Conservation (phyloP, 2,797 vertebrate species). For the Rallus crepitans region DNA sequence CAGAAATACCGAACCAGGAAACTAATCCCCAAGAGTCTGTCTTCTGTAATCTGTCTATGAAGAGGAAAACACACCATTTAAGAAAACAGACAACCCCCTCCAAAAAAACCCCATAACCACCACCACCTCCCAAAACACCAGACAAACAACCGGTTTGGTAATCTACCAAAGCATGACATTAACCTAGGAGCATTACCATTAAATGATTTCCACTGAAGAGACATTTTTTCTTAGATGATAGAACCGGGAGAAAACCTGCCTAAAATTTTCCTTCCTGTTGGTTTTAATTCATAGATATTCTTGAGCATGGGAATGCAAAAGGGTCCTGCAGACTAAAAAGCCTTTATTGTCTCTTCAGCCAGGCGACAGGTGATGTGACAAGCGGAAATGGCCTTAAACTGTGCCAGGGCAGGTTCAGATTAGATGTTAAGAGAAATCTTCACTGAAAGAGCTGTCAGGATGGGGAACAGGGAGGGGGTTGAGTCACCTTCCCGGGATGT, state of each 20-base stretch:
- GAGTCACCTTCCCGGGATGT: too few species aligned
- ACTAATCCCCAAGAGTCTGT: not conserved
- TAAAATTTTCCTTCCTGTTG: not conserved
- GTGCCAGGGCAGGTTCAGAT: too few species aligned
- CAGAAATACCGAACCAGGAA: not conserved
- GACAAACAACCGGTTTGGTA: not conserved
- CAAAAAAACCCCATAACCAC: too few species aligned
- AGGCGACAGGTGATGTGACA: too few species aligned
- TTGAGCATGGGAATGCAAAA: not conserved
- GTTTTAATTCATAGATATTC: not conserved
- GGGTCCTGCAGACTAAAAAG: not conserved
- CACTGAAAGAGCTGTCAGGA: too few species aligned
- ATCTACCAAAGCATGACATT: not conserved
- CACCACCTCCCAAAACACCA: fast-evolving
- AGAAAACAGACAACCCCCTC: not conserved
- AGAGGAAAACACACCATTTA: not conserved
- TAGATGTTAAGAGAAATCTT: too few species aligned
- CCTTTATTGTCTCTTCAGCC: not conserved
- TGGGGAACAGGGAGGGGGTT: too few species aligned
- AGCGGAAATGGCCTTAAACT: too few species aligned
- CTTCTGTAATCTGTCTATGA: not conserved
- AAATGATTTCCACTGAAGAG: not conserved
- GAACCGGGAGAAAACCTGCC: not conserved
- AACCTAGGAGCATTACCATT: not conserved
- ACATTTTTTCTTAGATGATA: not conserved